Base-by-base conservation (phyloP, 2,888 invertebrate species). In the Leptinotarsa rubiginosa region DNA sequence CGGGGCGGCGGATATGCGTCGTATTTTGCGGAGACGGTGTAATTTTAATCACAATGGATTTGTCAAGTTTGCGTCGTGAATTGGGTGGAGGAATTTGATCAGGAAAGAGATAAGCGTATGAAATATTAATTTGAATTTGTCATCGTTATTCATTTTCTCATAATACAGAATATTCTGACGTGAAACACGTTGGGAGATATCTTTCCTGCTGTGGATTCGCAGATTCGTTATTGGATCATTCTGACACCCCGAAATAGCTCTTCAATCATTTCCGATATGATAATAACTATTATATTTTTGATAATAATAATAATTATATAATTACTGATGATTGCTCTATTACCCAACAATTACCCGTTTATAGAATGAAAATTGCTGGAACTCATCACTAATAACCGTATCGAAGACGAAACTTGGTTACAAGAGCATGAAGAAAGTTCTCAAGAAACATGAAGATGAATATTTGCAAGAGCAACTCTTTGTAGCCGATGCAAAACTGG, bases 401-500 rank as follows among this genome's bases (percentile, higher is more conserved):
- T 25, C 25, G 25, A 25, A 25, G 25, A 5, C 25, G 5, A 25
- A 25, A 25, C 4, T 25, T 25, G 25, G 25, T 25, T 25, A 25
- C 25, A 25, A 1, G 5, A 92, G 94, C 0, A 87, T 99, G 75
- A 99, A 98, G 87, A 98, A 98, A 86, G 91, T 96, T 1, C 88
- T 99, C 50, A 98, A 97, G 85, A 97, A 96, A 84, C 89, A 95
- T 78, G 92, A 96, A 2, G 91, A 91, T 16, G 92, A 93, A 79
- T 96, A 96, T 75, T 88, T 95, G 0, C 95, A 96, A 78, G 96
- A 98, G 80, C 93, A 97, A 80, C 87, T 99, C 47, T 91, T 97
- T 22, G 98, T 99, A 0, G 97, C 97, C 1, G 99, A 99, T 89
- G 93, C 97, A 0, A 99, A 98, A 87, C 90, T 99, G 3, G 99